Evolutionary conservation across 2,113 vertebrate species (phyloP), one percentile per base, ranked within the genome.

Genomic region (Chaetops frenatus): DNA sequence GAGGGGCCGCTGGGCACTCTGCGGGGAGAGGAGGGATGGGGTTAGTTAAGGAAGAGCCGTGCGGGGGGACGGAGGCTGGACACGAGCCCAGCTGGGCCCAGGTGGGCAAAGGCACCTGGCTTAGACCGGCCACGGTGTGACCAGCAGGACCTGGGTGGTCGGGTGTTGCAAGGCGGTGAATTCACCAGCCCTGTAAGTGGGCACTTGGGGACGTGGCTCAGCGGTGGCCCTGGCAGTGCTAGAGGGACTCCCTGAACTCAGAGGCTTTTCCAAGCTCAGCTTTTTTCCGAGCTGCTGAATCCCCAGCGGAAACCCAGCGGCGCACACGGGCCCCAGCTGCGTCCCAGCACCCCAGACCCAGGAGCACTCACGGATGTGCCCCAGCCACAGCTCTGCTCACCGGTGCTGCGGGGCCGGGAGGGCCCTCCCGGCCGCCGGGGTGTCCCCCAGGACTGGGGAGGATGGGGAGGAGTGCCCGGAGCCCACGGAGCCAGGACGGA

Each of bases 401-500:
- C 98, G 97, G 12, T 95, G 96, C 22, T 96, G 95, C 31, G 95
- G 98, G 81, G 80, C 81, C 1, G 91, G 29, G 1, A 53, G 71
- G 15, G 84, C 58, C 69, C 97, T 95, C 27, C 95, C 97, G 2
- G 47, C n/a, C 0, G 76, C 40, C 1, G 81, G 16, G 1, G 51
- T 22, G 4, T 98, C 98, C 4, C 92, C 81, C 1, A 97, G 97
- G 62, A 96, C 57, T 0, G 98, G 97, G 0, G 94, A 97, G 1
- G 97, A 82, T 0, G 98, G 98, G 1, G 98, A 97, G 0, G 97
- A 97, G 13, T 97, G 98, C 1, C 96, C 97, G 4, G 98, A 98
- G 48, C 97, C 95, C 81, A 91, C 97, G 8, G 97, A 99, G 97
- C 98, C 93, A 11, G 98, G 98, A 3, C 98, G 98, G 51, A 98